Conservation (phyloP, 2,113 vertebrate genomes). For the Tichodroma muraria region DNA sequence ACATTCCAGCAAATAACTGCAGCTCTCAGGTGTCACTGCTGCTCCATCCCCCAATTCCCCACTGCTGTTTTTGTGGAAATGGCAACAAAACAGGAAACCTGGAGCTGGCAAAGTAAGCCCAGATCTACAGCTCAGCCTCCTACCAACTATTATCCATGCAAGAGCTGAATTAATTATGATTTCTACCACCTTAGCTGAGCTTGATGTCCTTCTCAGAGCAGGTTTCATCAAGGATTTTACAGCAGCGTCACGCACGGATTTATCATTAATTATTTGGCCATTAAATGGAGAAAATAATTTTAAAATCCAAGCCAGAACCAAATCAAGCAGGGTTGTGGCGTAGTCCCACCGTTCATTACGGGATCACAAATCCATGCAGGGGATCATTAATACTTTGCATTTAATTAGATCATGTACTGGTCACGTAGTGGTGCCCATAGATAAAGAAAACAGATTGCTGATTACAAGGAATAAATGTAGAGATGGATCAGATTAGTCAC, state of each 20-base stretch:
- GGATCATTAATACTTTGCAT: neutral
- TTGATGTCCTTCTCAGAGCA: neutral
- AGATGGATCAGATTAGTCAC: neutral
- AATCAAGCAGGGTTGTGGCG: neutral
- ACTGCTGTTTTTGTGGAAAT: neutral
- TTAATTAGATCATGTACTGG: slow-evolving; percentile 8
- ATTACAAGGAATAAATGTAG: neutral
- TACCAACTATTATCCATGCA: neutral
- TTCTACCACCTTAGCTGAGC: neutral
- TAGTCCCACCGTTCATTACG: neutral
- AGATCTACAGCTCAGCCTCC: neutral
- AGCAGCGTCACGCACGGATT: neutral
- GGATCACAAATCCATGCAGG: neutral
- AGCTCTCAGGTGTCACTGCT: neutral
- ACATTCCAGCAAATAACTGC: neutral
- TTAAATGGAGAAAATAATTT: neutral
- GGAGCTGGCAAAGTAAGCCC: neutral
- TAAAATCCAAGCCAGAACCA: neutral
- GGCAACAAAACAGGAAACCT: neutral
- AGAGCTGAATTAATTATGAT: neutral
- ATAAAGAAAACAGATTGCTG: neutral
- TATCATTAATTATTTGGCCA: neutral
- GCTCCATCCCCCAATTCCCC: neutral
- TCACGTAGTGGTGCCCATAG: neutral
- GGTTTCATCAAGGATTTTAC: neutral